phyloP scores from a whole-genome alignment of 2,797 vertebrate species.

The Oryzias sinensis region DNA sequence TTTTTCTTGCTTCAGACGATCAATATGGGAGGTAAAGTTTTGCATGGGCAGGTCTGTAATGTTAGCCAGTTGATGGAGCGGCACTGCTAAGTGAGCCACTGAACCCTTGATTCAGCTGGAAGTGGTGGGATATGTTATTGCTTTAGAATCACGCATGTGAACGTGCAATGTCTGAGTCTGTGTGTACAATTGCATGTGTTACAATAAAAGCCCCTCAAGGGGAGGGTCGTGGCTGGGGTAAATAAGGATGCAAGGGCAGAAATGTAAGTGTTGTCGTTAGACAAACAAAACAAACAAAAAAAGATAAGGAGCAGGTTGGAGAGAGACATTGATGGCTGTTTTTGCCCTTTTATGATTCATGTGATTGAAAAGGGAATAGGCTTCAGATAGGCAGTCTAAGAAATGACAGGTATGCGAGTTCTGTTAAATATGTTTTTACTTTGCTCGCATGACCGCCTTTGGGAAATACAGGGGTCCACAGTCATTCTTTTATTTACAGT shows the following conservation, averaged over 20 bases:
- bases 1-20: slow-evolving; percentile 33
- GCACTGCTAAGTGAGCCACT: slow-evolving; percentile 62
- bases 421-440: slow-evolving; percentile 19
- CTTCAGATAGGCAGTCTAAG: slow-evolving; percentile 16
- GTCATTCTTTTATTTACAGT: slow-evolving; percentile 60
- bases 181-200: slow-evolving; percentile 58
- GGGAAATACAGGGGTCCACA: slow-evolving; percentile 41
- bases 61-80: slow-evolving; percentile 60
- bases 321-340: slow-evolving; percentile 27
- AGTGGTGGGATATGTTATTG: slow-evolving; percentile 49
- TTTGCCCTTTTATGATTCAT: slow-evolving; percentile 27
- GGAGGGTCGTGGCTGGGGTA: slow-evolving; percentile 24
- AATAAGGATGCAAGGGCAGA: slow-evolving; percentile 34
- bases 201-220: slow-evolving; percentile 45
- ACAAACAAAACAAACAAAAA: slow-evolving; percentile 12
- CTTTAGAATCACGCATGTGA: slow-evolving; percentile 20
- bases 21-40: slow-evolving; percentile 44
- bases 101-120: slow-evolving; percentile 41
- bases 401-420: slow-evolving; percentile 25
- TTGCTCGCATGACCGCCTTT: slow-evolving; percentile 11
- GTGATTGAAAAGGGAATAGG: slow-evolving; percentile 21
- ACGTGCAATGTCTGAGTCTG: slow-evolving; percentile 17
- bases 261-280: slow-evolving; percentile 26
- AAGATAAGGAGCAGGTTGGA: slow-evolving; percentile 18
- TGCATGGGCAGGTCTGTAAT: slow-evolving; percentile 59